These are phyloP conservation scores for Ctenopoma multispine DNA, from an alignment of 2,797 vertebrate species.

Conservation along the genomic window DNA sequence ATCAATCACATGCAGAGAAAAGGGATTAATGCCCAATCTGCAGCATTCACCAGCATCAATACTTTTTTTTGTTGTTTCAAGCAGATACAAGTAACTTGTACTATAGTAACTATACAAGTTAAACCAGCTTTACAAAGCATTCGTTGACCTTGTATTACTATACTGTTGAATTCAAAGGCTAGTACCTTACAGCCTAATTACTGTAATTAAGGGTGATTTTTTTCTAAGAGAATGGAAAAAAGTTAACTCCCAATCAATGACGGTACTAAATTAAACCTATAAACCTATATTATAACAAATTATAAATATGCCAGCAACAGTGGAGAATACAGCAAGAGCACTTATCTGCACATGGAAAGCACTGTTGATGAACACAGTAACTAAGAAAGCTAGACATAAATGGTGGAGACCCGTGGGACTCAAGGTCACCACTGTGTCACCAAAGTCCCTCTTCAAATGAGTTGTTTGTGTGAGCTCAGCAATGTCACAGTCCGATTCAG, in stretches of 20 bases:
- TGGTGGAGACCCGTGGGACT: constrained; percentile 26
- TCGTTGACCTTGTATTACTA: background rate
- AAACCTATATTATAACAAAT: no score
- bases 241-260: background rate
- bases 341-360: background rate
- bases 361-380: background rate
- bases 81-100: background rate
- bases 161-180: background rate
- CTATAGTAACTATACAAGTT: no score
- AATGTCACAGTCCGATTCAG: constrained; percentile 48
- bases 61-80: background rate
- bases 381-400: constrained; percentile 19
- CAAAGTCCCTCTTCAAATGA: constrained; percentile 45
- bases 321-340: background rate
- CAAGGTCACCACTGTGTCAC: constrained; percentile 55
- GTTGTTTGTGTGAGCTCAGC: constrained; percentile 38
- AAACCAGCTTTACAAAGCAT: background rate
- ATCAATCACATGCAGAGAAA: constrained; percentile 9
- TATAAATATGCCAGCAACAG: background rate
- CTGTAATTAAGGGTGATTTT: background rate
- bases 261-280: no score
- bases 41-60: background rate
- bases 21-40: background rate
- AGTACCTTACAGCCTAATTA: background rate
- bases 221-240: background rate